Base-by-base conservation (phyloP, 2,113 vertebrate species). In the Alosa alosa region DNA sequence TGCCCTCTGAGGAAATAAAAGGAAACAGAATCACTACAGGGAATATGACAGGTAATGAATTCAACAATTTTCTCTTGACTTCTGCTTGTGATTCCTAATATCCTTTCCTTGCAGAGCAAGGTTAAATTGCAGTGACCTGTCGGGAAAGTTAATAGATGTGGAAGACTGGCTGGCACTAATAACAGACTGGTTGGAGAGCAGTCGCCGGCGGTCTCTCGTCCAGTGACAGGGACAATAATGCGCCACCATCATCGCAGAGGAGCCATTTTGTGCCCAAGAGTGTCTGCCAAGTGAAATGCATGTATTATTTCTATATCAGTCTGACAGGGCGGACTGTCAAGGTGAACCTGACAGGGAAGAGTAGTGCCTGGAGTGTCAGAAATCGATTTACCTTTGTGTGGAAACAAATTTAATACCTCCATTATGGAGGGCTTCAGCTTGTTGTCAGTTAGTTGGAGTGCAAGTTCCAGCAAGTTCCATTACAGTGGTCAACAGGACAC, bases 51-150 rank as follows among this genome's bases (percentile, higher is more conserved):
- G 39, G 55, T 84, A 84, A 84, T 84, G 39, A 57, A 60, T 84
- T 84, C 83, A 84, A 22, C 36, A 45, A 84, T 84, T 84, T 84
- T 57, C 83, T 84, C 68, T 84, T 84, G 83, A 84, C 57, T 84
- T 84, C 55, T 84, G 85, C 86, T 49, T 55, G 89, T 86, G 84
- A 44, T 84, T 81, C 88, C 47, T 15, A 55, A 90, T 91, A 81
- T 86, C 36, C 84, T 88, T 39, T 68, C 87, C 89, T 88, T 45
- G 64, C 72, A 3, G 47, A 20, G 44, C 45, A 36, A 72, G 83
- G 83, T 84, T 75, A 75, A 36, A 78, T 50, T 60, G 81, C 55
- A 20, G 57, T 83, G 81, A 86, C 57, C 25, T 22, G 52, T 20
- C 4, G 57, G 8, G 81, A 18, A 52, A 81, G 81, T 82, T 52